Evolutionary conservation across 37 sponge, comb jelly and placozoan genomes (phyloP).

Genomic region (Halichondria panicea): DNA sequence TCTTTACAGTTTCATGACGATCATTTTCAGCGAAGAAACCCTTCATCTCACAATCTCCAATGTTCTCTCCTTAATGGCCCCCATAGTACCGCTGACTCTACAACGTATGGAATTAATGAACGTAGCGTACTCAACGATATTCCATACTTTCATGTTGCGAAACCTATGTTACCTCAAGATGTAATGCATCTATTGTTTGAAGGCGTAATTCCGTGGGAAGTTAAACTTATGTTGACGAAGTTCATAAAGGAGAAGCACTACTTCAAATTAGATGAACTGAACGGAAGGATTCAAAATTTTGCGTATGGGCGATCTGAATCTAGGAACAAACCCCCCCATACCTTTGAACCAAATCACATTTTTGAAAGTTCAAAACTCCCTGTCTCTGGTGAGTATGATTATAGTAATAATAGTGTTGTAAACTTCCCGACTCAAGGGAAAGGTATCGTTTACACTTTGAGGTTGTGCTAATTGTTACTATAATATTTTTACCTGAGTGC

Average conservation of each 20-base stretch:
- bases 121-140: constrained; percentile 29
- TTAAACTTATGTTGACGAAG: constrained; percentile 9
- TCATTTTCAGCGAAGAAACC: not conserved
- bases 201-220: constrained; percentile 21
- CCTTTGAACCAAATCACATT: not conserved
- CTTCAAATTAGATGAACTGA: constrained; percentile 34
- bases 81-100: constrained; percentile 8
- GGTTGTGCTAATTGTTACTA: no score
- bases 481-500: no score
- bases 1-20: constrained; percentile 14
- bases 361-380: not conserved
- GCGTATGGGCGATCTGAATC: constrained; percentile 9
- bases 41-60: constrained; percentile 26
- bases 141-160: constrained; percentile 44
- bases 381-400: not conserved
- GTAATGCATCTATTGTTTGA: constrained; percentile 56
- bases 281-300: constrained; percentile 23
- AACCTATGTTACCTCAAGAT: constrained; percentile 47
- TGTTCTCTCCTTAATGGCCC: constrained; percentile 23
- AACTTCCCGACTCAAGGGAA: no score
- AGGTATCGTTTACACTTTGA: no score
- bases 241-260: constrained; percentile 1
- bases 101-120: constrained; percentile 38
- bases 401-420: not conserved
- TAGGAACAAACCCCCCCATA: constrained; percentile 28